These are phyloP conservation scores for Drosophila asahinai DNA, from an alignment of 1,140 invertebrate species.

Conservation along the genomic window DNA sequence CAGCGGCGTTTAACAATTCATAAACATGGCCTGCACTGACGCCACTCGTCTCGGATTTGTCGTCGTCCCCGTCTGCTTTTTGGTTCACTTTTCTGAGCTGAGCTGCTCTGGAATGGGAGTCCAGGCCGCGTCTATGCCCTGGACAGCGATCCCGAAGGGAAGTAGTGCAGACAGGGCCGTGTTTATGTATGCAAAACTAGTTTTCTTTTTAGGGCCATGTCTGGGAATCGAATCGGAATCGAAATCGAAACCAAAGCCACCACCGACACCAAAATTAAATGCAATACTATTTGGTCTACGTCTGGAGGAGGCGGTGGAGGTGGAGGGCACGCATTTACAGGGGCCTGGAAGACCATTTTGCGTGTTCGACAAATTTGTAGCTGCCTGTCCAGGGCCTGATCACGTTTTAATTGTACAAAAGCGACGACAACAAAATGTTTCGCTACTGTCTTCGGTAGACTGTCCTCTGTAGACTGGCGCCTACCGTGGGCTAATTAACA, in stretches of 20 bases:
- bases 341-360: constrained; percentile 70
- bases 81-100: constrained; percentile 22
- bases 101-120: constrained; percentile 14
- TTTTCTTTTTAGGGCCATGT: constrained; percentile 80
- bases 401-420: constrained; percentile 82
- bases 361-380: constrained; percentile 83
- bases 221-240: constrained; percentile 72
- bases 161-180: constrained; percentile 75
- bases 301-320: neutral
- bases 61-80: constrained; percentile 29
- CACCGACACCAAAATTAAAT: constrained; percentile 64
- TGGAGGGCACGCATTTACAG: constrained; percentile 69
- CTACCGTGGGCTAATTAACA: constrained; percentile 77
- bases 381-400: constrained; percentile 75
- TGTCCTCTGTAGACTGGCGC: constrained; percentile 70
- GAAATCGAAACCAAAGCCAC: constrained; percentile 47
- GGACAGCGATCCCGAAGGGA: constrained; percentile 55
- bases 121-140: constrained; percentile 7
- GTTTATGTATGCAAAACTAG: constrained; percentile 82
- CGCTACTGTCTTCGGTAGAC: constrained; percentile 45
- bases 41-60: constrained; percentile 71
- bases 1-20: constrained; percentile 79
- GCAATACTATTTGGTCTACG: constrained; percentile 60
- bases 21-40: constrained; percentile 76
- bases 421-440: constrained; percentile 68